phyloP scores from a whole-genome alignment of 2,797 vertebrate genomes.

The Tadarida brasiliensis region DNA sequence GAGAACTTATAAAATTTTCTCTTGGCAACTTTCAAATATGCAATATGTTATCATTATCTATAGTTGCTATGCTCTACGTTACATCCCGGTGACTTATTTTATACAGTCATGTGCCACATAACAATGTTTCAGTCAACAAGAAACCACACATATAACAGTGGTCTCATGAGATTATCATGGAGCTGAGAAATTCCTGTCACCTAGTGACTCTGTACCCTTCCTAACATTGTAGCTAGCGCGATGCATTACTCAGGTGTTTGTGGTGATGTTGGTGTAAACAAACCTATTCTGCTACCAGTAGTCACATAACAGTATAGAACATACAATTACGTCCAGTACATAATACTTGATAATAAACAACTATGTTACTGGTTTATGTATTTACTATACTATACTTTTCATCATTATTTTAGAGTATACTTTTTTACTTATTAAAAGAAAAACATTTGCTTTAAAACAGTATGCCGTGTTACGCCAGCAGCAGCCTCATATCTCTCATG shows the following conservation, averaged over 20 bases:
- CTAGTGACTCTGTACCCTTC: background rate
- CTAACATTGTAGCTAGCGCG: too few species aligned
- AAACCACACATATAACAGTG: too few species aligned
- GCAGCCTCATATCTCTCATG: background rate
- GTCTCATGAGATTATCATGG: background rate
- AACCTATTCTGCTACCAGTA: background rate
- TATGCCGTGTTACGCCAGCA: too few species aligned
- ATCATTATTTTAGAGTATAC: background rate
- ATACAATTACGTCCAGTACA: background rate
- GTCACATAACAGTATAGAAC: too few species aligned
- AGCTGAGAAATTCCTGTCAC: background rate
- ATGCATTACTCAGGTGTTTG: too few species aligned
- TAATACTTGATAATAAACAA: background rate
- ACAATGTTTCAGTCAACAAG: too few species aligned
- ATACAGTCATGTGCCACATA: background rate
- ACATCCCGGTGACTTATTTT: background rate
- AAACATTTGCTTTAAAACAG: background rate
- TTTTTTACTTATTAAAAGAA: background rate
- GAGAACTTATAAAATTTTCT: background rate
- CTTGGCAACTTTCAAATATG: background rate
- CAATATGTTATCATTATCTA: background rate
- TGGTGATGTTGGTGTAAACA: background rate
- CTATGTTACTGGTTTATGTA: background rate
- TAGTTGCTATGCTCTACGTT: background rate
- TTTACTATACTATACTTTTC: background rate